Base-by-base conservation (phyloP, 2,113 vertebrate species). In the Corvus cornix region DNA sequence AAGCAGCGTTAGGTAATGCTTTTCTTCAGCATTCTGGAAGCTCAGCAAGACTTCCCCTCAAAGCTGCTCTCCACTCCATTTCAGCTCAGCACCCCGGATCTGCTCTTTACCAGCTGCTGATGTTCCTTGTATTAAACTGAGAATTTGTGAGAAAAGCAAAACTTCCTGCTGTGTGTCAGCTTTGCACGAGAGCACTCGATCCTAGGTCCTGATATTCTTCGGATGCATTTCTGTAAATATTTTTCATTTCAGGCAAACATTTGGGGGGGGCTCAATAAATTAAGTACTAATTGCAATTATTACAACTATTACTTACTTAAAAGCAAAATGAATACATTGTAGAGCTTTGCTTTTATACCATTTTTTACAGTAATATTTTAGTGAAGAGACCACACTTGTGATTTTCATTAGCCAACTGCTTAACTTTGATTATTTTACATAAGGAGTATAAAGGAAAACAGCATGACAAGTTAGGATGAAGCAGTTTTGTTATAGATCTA, bases 111-210 rank as follows among this genome's bases (percentile, higher is more conserved):
- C 96, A 98, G 97, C 97, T 98, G 97, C 97, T 81, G 30, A 69
- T 76, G 73, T 1, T 64, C 93, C 88, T 77, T 52, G 82, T 51
- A 89, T 60, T 93, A 91, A 95, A 83, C 75, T 16, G 94, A 97
- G 97, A 97, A 97, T 96, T 92, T 96, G 86, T 93, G 91, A 95
- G 95, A 94, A 96, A 94, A 97, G 97, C 96, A 96, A 41, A 93
- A 89, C 81, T 92, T 94, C 97, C 97, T 3, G 19, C 96, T 96
- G 96, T 49, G 96, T 62, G 58, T 96, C 96, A 97, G 91, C 90
- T 95, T 94, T 93, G 88, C 95, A 82, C 55, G 95, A 96, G 86
- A 97, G 97, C 96, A 95, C 85, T 93, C 39, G 15, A 85, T 27
- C 84, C 91, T 48, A 78, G 94, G 94, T 60, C 27, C 13, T 64